Evolutionary conservation across 1,140 invertebrate species (phyloP).

Genomic region (Sycophaga agraensis): DNA sequence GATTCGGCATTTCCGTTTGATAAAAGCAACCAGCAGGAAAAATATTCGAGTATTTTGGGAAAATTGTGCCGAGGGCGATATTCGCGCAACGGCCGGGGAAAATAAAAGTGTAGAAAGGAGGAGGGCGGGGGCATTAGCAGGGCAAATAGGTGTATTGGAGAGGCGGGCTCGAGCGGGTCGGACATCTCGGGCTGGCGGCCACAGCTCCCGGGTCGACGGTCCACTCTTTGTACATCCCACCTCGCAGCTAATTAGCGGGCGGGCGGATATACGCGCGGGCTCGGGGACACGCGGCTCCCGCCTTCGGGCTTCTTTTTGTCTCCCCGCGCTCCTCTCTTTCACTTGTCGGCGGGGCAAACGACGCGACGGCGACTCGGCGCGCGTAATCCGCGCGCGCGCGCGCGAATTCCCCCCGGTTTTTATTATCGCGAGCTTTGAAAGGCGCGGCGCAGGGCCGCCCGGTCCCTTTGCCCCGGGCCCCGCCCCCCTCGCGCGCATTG

Average conservation of each 20-base stretch:
- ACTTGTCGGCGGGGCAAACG: too few species aligned
- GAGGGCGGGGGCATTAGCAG: too few species aligned
- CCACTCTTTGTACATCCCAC: constrained; percentile 42
- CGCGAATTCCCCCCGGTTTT: neutral
- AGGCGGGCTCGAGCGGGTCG: too few species aligned
- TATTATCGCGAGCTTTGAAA: neutral
- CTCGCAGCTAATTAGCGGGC: constrained; percentile 48
- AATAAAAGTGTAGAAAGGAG: too few species aligned
- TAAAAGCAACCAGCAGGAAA: too few species aligned
- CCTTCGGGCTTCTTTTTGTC: constrained; percentile 23
- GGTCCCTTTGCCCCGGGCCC: neutral
- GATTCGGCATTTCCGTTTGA: too few species aligned
- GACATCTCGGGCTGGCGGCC: constrained; percentile 46
- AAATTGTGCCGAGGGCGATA: too few species aligned
- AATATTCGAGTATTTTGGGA: too few species aligned
- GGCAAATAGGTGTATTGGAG: too few species aligned
- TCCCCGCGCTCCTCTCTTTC: constrained; percentile 15
- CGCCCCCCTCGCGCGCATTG: neutral
- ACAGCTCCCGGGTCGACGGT: constrained; percentile 33
- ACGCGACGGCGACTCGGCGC: too few species aligned
- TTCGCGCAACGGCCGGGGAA: too few species aligned
- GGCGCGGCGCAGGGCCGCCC: neutral
- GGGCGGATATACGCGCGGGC: constrained; percentile 31
- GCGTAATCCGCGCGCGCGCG: neutral
- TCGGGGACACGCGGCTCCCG: constrained; percentile 4